A percentile compares a stretch with the other conserved stretches of the same genome.
Evolutionary conservation across 2,113 vertebrate species (phyloP).

Genomic region (Anguilla rostrata): DNA sequence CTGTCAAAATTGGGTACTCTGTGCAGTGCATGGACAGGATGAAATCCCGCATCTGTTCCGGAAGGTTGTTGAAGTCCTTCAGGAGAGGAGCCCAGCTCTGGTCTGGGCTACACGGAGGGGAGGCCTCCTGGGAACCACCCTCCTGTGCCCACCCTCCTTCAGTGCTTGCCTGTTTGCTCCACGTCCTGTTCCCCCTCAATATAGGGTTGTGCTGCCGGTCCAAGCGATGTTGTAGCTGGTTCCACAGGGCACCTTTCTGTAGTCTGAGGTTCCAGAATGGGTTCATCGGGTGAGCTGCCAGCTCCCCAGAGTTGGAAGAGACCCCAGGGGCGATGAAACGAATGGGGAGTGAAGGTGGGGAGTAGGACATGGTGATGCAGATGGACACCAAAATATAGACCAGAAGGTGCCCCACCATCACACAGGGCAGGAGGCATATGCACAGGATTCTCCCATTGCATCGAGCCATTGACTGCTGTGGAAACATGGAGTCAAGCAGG

Average conservation of each 20-base stretch:
- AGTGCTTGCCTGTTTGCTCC: conserved; percentile 16
- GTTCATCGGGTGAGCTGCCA: conserved; percentile 58
- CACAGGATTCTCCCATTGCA: conserved; percentile 67
- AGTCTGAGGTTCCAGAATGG: conserved; percentile 73
- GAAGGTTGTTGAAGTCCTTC: conserved; percentile 55
- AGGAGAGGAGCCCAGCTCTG: conserved; percentile 37
- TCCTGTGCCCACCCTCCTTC: conserved; percentile 12
- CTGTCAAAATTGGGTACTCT: conserved; percentile 64
- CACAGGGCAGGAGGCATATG: conserved; percentile 71
- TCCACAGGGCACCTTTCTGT: conserved; percentile 68
- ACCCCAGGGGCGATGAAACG: conserved; percentile 67
- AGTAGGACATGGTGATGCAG: conserved; percentile 70
- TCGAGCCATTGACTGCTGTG: conserved; percentile 62
- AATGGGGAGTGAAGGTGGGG: conserved; percentile 56
- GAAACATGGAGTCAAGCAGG: not conserved
- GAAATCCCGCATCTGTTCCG: conserved; percentile 68
- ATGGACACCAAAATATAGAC: conserved; percentile 70
- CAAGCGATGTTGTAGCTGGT: conserved; percentile 65
- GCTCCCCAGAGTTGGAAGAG: conserved; percentile 49
- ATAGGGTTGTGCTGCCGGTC: conserved; percentile 70
- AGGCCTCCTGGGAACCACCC: conserved; percentile 20
- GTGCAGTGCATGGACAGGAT: conserved; percentile 71
- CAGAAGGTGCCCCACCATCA: conserved; percentile 73
- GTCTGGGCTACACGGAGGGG: conserved; percentile 42
- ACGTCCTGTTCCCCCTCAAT: conserved; percentile 52